Conservation (phyloP, 2,113 vertebrate species). For the Leptodactylus fuscus region DNA sequence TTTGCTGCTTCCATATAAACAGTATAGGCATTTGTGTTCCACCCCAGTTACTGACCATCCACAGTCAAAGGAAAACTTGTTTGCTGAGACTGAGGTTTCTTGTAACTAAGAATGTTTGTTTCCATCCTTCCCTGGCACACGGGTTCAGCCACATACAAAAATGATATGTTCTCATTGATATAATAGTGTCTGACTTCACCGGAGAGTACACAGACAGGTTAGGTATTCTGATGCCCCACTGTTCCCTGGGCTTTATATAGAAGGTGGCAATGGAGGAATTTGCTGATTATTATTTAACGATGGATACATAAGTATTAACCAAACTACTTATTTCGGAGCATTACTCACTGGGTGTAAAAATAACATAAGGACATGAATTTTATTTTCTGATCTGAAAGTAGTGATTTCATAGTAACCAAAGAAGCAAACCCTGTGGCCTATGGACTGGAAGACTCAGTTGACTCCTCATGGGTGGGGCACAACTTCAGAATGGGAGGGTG, state of each 20-base stretch:
- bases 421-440: neutral
- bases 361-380: neutral
- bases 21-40: constrained; percentile 5
- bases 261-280: neutral
- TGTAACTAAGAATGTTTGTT: constrained; percentile 28
- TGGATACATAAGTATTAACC: neutral
- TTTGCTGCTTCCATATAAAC: constrained; percentile 6
- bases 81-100: constrained; percentile 28
- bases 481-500: neutral
- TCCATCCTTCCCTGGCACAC: neutral
- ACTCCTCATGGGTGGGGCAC: neutral
- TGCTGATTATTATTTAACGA: neutral
- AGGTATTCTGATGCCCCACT: neutral
- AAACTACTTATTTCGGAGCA: neutral
- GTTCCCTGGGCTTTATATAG: neutral
- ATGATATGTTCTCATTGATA: constrained; percentile 21
- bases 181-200: constrained; percentile 3
- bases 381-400: neutral
- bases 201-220: neutral
- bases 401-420: neutral
- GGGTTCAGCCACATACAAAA: neutral
- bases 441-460: neutral
- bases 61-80: constrained; percentile 32
- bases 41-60: neutral
- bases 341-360: neutral